phyloP scores from a whole-genome alignment of 2,888 invertebrate genomes.

The Desoria tigrina region DNA sequence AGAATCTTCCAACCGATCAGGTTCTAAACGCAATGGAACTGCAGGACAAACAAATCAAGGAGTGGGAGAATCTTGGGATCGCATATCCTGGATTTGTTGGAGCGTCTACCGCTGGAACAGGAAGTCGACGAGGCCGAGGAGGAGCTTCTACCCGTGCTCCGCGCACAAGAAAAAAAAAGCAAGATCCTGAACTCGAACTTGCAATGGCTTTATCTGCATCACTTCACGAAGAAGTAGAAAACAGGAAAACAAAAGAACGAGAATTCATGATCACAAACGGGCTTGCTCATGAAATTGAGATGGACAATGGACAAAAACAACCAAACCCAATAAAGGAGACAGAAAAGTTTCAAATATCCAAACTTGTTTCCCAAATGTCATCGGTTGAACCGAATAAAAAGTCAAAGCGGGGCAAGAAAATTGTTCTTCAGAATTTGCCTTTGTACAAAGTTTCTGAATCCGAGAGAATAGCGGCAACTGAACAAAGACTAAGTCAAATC shows the following conservation, averaged over 20 bases:
- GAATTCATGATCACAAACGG: conserved; percentile 55
- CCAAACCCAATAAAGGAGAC: not conserved
- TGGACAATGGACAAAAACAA: conserved; percentile 3
- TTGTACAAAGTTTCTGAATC: conserved; percentile 28
- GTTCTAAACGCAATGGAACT: conserved; percentile 35
- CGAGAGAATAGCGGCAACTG: conserved; percentile 32
- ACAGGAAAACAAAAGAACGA: conserved; percentile 55
- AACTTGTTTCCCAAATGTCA: not conserved
- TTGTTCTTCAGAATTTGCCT: conserved; percentile 18
- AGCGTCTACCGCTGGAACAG: not conserved
- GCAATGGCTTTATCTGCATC: conserved; percentile 60
- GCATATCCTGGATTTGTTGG: conserved; percentile 32
- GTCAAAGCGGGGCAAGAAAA: conserved; percentile 31
- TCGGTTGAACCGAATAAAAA: not conserved
- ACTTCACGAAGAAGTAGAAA: conserved; percentile 57
- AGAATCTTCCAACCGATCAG: conserved; percentile 32
- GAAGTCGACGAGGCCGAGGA: not conserved
- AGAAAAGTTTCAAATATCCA: conserved; percentile 23
- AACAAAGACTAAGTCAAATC: conserved; percentile 39
- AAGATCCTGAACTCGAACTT: conserved; percentile 57
- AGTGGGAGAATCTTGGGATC: conserved; percentile 38
- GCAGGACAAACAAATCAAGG: conserved; percentile 39
- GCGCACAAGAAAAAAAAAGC: conserved; percentile 15
- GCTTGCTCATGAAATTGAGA: conserved; percentile 27
- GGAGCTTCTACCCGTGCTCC: conserved; percentile 1